Base-by-base conservation (phyloP, 2,888 invertebrate genomes). In the Micropterix aruncella region DNA sequence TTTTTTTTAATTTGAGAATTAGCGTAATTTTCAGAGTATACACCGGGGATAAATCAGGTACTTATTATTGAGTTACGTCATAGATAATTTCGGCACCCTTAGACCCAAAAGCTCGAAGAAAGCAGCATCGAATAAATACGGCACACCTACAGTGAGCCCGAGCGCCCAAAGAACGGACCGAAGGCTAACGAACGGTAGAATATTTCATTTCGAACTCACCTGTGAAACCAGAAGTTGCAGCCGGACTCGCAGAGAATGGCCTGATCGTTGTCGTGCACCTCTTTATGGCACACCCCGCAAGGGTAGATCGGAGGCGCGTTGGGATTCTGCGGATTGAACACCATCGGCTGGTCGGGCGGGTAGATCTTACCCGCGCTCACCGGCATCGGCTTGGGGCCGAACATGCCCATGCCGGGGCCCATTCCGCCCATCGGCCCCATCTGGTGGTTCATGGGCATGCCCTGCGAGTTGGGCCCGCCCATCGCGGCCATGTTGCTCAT, bases 141-240 rank as follows among this genome's bases (percentile, higher is more conserved):
- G n/a, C n/a, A n/a, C n/a, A n/a, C n/a, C n/a, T n/a, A n/a, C n/a
- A n/a, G n/a, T n/a, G n/a, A n/a, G n/a, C n/a, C n/a, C n/a, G n/a
- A n/a, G n/a, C n/a, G n/a, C n/a, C n/a, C n/a, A n/a, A n/a, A n/a
- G n/a, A n/a, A n/a, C n/a, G n/a, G n/a, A n/a, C n/a, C n/a, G n/a
- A n/a, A n/a, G n/a, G n/a, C n/a, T n/a, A 17, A 37, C 1, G n/a
- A 14, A 36, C 7, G 1, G 27, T 38, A 16, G 1, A 16, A n/a
- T 45, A 40, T 3, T 1, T 7, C 12, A n/a, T n/a, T n/a, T n/a
- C n/a, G 17, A 38, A 53, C 60, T 73, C 60, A 89, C 89, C 89
- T 83, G 69, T 97, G 96, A 71, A 93, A 97, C 90, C 95, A 97
- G 70, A 96, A 96, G 73, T 95, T 95, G 70, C 96, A 97, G 45